Conservation (phyloP, 2,888 invertebrate genomes). For the Drosophila robusta region DNA sequence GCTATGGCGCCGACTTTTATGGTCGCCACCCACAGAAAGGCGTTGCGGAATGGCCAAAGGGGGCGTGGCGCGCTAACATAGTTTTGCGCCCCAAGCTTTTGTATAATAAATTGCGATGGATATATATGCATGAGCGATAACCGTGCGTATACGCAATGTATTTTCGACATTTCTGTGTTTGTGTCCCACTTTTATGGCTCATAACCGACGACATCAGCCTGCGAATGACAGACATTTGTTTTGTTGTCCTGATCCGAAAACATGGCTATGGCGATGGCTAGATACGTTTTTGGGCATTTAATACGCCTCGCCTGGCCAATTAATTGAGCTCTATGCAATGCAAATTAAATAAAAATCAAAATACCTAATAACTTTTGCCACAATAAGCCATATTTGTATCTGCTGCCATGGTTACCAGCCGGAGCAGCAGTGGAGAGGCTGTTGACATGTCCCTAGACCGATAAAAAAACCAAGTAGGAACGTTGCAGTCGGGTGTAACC, state of each 20-base stretch:
- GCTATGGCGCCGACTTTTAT: constrained; percentile 60
- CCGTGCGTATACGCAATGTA: constrained; percentile 58
- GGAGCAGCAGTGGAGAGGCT: not conserved
- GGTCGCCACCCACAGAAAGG: constrained; percentile 41
- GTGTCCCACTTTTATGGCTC: constrained; percentile 62
- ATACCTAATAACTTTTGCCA: constrained; percentile 12
- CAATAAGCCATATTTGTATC: constrained; percentile 6
- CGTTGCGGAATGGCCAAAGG: constrained; percentile 49
- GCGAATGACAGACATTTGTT: constrained; percentile 57
- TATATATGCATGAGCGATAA: constrained; percentile 67
- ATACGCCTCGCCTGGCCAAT: constrained; percentile 41
- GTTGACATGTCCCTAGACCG: constrained; percentile 25
- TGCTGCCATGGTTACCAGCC: not conserved
- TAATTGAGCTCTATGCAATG: constrained; percentile 56
- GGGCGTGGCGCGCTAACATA: constrained; percentile 56
- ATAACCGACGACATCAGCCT: constrained; percentile 60
- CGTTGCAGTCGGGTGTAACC: too few relatives aligned
- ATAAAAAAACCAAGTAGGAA: not conserved
- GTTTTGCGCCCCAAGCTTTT: constrained; percentile 43
- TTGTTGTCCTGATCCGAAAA: constrained; percentile 32
- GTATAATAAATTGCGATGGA: constrained; percentile 58
- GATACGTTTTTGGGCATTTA: constrained; percentile 21
- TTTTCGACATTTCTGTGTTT: constrained; percentile 32
- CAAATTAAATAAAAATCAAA: constrained; percentile 56
- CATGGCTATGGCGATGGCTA: constrained; percentile 7